Conservation (phyloP, 2,113 vertebrate species). For the Callospermophilus lateralis region DNA sequence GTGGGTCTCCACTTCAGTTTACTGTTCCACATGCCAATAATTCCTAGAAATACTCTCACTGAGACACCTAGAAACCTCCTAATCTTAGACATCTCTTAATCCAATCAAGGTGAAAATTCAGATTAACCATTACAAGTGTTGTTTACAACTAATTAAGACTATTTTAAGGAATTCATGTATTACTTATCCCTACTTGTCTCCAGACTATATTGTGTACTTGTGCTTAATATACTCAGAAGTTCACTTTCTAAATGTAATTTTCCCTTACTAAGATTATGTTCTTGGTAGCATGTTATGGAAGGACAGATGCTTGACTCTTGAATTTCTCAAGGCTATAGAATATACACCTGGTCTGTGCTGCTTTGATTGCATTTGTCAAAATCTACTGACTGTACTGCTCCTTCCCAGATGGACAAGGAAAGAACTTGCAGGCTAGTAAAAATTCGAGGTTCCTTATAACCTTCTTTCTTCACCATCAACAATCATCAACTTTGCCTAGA, state of each 20-base stretch:
- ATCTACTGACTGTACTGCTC: background rate
- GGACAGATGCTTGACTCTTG: background rate
- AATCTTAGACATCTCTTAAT: too few species aligned
- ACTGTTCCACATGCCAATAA: too few species aligned
- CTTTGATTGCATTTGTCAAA: background rate
- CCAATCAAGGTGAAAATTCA: too few species aligned
- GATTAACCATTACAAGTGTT: too few species aligned
- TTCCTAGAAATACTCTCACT: too few species aligned
- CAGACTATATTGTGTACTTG: background rate
- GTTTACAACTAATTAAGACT: background rate
- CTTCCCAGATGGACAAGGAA: background rate
- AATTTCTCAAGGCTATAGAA: background rate
- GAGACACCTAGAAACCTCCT: too few species aligned
- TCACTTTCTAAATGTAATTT: background rate
- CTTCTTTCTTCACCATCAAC: background rate
- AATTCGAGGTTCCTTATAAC: background rate
- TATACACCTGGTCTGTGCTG: background rate
- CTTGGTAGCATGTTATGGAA: background rate
- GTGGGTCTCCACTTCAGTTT: too few species aligned
- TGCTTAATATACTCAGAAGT: background rate
- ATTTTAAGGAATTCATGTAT: background rate
- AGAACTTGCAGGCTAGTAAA: background rate
- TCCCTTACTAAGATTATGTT: background rate
- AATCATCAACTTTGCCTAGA: background rate
- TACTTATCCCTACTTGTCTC: background rate